Base-by-base conservation (phyloP, 1,140 invertebrate genomes). In the Papilio aristodemus region DNA sequence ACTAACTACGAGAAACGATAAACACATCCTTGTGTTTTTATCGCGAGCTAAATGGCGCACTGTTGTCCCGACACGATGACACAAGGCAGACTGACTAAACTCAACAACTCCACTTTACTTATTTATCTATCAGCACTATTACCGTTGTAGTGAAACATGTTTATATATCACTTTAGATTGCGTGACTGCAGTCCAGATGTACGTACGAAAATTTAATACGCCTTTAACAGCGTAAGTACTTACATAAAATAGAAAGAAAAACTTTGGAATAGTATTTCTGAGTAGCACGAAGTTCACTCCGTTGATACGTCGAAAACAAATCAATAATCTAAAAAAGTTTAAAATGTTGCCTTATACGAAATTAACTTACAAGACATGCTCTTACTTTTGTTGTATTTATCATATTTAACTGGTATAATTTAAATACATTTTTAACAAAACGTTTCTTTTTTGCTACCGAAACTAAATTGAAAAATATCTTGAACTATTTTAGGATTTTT, bases 211-310 rank as follows among this genome's bases (percentile, higher is more conserved):
- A 83, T 77, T 75, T 81, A 73, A 80, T 83, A 81, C 77, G 72
- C 74, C 68, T 80, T 66, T 32, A 66, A 69, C 67, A 74, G 69
- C 50, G 69, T 72, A 62, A 76, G 79, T 87, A 86, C 84, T 89
- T 88, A 89, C 86, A 77, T 85, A 84, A 79, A 86, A 84, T 79
- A 83, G 77, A 87, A 85, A 84, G 75, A 86, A 83, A 75, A 88
- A 85, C 80, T 83, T 80, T 76, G 74, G 68, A 76, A 69, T 70
- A 74, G 69, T 75, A 74, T 79, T 86, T 88, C 84, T 73, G 71
- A 79, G 82, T 81, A 89, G 80, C 76, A 80, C 85, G 81, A 87
- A 87, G 84, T 85, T 84, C 86, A 86, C 76, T 71, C 39, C 77
- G 72, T 76, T 62, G 67, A 54, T 57, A 46, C 38, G 46, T 70